Base-by-base conservation (phyloP, 2,888 invertebrate species). In the Gisinianus flammeolus region DNA sequence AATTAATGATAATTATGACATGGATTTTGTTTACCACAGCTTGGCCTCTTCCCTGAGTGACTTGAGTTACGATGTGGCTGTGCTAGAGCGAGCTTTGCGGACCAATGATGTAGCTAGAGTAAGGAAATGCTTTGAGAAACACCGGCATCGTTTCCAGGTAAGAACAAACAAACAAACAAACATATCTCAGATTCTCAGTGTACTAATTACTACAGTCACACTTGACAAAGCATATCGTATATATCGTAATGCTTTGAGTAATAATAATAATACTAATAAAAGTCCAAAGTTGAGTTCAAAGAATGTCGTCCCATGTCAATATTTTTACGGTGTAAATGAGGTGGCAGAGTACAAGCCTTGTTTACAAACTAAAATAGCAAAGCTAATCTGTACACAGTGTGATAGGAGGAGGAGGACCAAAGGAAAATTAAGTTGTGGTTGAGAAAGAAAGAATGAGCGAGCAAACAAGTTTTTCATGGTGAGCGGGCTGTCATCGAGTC, bases 51-150 rank as follows among this genome's bases (percentile, higher is more conserved):
- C 88, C 72, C 87, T 88, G 81, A 88, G 87, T 83, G 88, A 88
- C 84, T 85, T 88, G 78, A 87, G 87, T 26, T 85, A 86, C 33
- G 88, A 89, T 84, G 88, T 88, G 54, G 88, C 88, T 71, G 87
- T 88, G 81, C 86, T 90, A 81, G 90, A 90, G 83, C 85, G 87
- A 71, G 89, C 89, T 6, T 88, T 89, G 69, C 87, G 88, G 69
- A 87, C 87, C 82, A 90, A 90, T 85, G 89, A 90, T 85, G 87
- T 88, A 26, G 85, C 86, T 76, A 86, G 87, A 67, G 89, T 89
- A 67, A 88, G 87, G 81, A 87, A 88, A 77, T 87, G 89, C 81
- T 86, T 90, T 62, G 88, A 89, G 81, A 85, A 89, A n/a, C 89
- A 90, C 83, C 88, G 88, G 84, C 88, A 88, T 82, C 89, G 87